These are phyloP conservation scores for Nephrotoma guestfalica DNA, from an alignment of 2,888 invertebrate species.

Conservation along the genomic window DNA sequence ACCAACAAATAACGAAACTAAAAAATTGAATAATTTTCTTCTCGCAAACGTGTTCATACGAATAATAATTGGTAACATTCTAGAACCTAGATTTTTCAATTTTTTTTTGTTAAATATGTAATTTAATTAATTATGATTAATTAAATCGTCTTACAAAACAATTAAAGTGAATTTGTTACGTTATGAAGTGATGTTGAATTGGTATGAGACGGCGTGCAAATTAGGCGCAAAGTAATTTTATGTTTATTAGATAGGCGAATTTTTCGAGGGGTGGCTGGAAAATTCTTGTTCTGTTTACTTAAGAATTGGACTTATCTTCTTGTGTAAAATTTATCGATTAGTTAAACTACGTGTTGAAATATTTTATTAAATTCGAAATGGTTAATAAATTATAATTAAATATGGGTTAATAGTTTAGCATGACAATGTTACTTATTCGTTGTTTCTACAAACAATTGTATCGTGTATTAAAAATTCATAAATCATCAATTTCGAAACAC, in stretches of 20 bases:
- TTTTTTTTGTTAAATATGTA: background rate
- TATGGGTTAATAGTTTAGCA: background rate
- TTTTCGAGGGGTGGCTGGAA: background rate
- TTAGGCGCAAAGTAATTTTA: too few species aligned
- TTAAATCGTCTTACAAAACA: slow-evolving; percentile 4
- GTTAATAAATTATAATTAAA: background rate
- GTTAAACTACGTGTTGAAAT: background rate
- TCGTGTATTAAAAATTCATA: background rate
- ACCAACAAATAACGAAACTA: background rate
- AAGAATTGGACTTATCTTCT: too few species aligned
- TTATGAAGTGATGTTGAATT: background rate
- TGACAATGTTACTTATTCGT: background rate
- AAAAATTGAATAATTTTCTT: background rate
- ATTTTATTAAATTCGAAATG: background rate
- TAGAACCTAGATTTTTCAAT: background rate
- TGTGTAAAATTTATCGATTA: background rate
- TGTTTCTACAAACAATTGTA: background rate
- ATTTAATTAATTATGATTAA: slow-evolving; percentile 1
- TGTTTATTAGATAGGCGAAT: background rate
- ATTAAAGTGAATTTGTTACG: background rate
- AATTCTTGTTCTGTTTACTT: background rate
- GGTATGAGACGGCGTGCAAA: background rate
- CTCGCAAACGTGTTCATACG: background rate
- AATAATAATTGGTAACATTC: background rate
- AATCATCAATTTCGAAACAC: background rate